Conservation (phyloP, 2,797 vertebrate genomes). For the Brotogeris chrysoptera region DNA sequence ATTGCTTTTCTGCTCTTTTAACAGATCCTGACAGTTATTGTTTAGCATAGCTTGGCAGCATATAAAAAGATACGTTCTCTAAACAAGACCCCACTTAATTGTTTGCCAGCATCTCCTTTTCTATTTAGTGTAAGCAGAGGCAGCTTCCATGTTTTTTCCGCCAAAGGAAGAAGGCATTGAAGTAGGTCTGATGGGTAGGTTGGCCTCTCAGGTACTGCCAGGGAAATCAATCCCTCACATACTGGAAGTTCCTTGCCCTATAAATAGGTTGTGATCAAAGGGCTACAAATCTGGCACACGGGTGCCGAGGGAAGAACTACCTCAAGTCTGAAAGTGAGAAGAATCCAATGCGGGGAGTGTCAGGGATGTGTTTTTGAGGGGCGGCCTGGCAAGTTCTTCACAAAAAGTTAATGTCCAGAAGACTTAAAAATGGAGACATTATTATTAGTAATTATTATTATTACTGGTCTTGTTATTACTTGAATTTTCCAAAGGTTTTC, state of each 20-base stretch:
- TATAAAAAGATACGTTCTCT: background rate
- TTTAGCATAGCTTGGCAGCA: background rate
- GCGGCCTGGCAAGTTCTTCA: constrained; percentile 24
- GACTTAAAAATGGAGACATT: constrained; percentile 38
- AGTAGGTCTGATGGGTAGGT: background rate
- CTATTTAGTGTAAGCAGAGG: background rate
- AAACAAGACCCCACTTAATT: background rate
- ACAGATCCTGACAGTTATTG: background rate
- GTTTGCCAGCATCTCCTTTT: background rate
- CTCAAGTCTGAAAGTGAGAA: background rate
- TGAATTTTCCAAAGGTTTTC: background rate
- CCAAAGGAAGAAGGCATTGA: background rate
- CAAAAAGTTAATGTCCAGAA: constrained; percentile 63
- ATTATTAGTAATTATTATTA: background rate
- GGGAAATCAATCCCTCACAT: background rate
- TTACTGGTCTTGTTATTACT: background rate
- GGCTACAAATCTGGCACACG: background rate
- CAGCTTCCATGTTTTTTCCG: background rate
- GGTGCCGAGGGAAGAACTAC: background rate
- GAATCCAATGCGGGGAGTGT: background rate
- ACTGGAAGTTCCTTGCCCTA: background rate
- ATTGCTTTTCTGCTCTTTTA: background rate
- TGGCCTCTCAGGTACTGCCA: background rate
- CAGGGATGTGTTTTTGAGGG: background rate
- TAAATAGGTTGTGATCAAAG: constrained; percentile 11